Evolutionary conservation across 2,113 vertebrate genomes (phyloP), one percentile per base, ranked within the genome.

Genomic region (Nicator chloris): DNA sequence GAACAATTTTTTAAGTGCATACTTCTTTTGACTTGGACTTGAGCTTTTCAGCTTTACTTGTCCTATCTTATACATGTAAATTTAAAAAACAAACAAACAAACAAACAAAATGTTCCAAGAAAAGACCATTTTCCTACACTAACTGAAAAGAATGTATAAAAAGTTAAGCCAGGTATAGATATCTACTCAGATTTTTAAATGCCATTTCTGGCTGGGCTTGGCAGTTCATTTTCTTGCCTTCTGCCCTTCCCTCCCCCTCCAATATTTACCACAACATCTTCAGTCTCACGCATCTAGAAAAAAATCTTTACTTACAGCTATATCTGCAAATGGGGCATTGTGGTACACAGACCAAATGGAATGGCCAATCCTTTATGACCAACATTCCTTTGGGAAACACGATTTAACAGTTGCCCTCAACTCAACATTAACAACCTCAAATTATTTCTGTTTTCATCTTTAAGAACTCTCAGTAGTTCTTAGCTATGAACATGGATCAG

Each of bases 171-270:
- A 53, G 49, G 57, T 86, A 27, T 72, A 82, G 27, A 4, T 51
- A 37, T 40, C 54, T 76, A 49, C 13, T 86, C 33, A 51, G 49
- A 54, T 51, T 4, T 14, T 56, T 83, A 86, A 90, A 82, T n/a
- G 12, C 2, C 10, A 75, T 42, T 92, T 82, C 44, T 85, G 15
- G 1, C 21, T 68, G 19, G 7, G 6, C 3, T 19, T 35, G 20
- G 11, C 53, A 30, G 20, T 18, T 53, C 13, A 4, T 68, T 47
- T 82, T 75, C n/a, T 76, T 40, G 9, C 7, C 16, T 19, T 39
- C 17, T 18, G 4, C 11, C 5, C 15, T 28, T 15, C 31, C 3
- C 9, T 2, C 11, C 8, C 19, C 5, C 2, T 2, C 5, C 28
- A 4, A 42, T 88, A 45, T 72, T 82, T 88, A 76, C 45, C 11